Evolutionary conservation across 2,113 vertebrate species (phyloP), one percentile per base, ranked within the genome.

Genomic region (Chelonoidis abingdonii): DNA sequence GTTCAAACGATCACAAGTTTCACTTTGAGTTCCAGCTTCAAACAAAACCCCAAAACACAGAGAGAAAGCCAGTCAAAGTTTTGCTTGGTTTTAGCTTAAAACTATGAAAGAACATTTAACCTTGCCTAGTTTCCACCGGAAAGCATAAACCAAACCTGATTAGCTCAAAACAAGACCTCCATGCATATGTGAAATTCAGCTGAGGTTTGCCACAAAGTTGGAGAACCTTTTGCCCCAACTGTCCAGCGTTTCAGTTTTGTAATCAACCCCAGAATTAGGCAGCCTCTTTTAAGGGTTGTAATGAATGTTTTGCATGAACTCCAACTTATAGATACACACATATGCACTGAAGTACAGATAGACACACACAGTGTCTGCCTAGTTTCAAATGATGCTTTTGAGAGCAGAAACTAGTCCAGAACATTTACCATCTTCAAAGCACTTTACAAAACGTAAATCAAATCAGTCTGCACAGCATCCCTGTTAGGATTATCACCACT

Each of bases 131-230:
- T 49, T 84, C 83, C 1, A 86, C 3, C 1, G 4, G 25, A 3
- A 87, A 89, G 14, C 8, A 35, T 25, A 41, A n/a, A 52, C 14
- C 24, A 78, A 6, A 6, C 41, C 25, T 47, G 75, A 59, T 0
- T 41, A 53, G 80, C 31, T 31, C 62, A 11, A 59, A 92, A 4
- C 44, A n/a, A 87, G 79, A 83, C 83, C 52, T 80, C 2, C n/a
- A 10, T 0, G 0, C 3, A 41, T n/a, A 38, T 0, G 12, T 10
- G 80, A 84, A 69, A 84, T 47, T 72, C 41, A 0, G 59, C 31
- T 29, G 5, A 65, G 92, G 88, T 19, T 50, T 0, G 1, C 80
- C 54, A 21, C 4, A 2, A 75, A 29, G 35, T 65, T 50, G 2
- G 0, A n/a, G 1, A 24, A 9, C 35, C 4, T 91, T 87, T 62